Percentiles rank a stretch among this genome's conserved stretches.
Conservation (phyloP, 2,113 vertebrate genomes). For the Bubalus kerabau region DNA sequence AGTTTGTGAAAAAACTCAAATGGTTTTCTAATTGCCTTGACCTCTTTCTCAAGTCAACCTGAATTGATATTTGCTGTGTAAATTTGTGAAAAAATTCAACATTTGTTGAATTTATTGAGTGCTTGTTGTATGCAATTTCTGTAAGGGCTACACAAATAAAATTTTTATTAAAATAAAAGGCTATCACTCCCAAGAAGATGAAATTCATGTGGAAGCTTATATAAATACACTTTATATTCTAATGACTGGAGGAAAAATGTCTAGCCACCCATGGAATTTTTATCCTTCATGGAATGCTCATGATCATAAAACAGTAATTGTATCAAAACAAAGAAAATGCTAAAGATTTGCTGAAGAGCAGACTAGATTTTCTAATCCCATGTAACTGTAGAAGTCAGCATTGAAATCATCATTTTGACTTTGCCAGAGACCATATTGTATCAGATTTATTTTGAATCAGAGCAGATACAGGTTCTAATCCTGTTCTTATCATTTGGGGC, state of each 20-base stretch:
- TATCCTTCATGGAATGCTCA: not conserved
- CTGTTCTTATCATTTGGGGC: not conserved
- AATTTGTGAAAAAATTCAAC: not conserved
- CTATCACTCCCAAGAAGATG: not conserved
- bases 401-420: not conserved
- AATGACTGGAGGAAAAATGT: not conserved
- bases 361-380: not conserved
- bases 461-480: not conserved
- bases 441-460: not conserved
- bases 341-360: not conserved
- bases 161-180: not conserved
- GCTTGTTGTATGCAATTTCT: not conserved
- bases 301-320: not conserved
- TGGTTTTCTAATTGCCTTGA: not conserved
- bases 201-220: not conserved
- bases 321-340: not conserved
- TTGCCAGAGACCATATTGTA: not conserved
- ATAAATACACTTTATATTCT: not conserved
- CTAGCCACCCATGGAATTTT: not conserved
- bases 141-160: not conserved
- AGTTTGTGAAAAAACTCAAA: not conserved
- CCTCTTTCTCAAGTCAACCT: not conserved
- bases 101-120: slow-evolving; percentile 4
- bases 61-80: slow-evolving; percentile 6
- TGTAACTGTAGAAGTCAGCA: not conserved